Evolutionary conservation across 2,888 invertebrate species (phyloP).

Genomic region (Phaonia tiefii): DNA sequence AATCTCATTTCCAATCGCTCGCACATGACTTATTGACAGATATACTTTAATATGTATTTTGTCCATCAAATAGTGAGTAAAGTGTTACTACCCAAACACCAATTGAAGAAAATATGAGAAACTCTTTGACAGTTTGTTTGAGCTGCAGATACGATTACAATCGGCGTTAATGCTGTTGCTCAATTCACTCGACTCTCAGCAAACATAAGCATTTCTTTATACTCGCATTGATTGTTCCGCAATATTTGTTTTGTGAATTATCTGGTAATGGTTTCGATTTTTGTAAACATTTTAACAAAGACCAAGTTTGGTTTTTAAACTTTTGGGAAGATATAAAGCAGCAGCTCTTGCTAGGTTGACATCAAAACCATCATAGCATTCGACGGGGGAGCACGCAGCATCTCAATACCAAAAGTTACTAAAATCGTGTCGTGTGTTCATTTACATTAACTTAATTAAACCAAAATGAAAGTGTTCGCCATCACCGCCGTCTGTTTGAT

Average conservation of each 20-base stretch:
- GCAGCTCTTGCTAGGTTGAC: slow-evolving; percentile 76
- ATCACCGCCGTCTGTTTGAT: slow-evolving; percentile 74
- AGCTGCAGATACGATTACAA: slow-evolving; percentile 42
- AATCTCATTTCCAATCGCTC: too few species aligned
- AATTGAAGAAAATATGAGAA: slow-evolving; percentile 22
- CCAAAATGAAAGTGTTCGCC: slow-evolving; percentile 79
- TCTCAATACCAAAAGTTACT: slow-evolving; percentile 46
- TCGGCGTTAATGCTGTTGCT: slow-evolving; percentile 46
- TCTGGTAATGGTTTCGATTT: slow-evolving; percentile 74
- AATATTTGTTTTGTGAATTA: slow-evolving; percentile 70
- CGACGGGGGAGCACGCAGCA: slow-evolving; percentile 75
- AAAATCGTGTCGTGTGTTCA: slow-evolving; percentile 37
- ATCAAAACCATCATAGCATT: slow-evolving; percentile 80
- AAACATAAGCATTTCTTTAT: slow-evolving; percentile 47
- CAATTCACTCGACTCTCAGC: slow-evolving; percentile 38
- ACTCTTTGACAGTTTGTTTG: slow-evolving; percentile 23
- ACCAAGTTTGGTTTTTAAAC: slow-evolving; percentile 64
- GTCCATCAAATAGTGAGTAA: slow-evolving; percentile 42
- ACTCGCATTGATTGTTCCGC: slow-evolving; percentile 38
- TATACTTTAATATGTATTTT: too few species aligned
- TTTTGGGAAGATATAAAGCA: slow-evolving; percentile 80
- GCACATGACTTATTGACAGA: too few species aligned
- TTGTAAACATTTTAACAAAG: slow-evolving; percentile 49
- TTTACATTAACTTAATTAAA: slow-evolving; percentile 41
- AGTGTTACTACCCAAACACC: slow-evolving; percentile 50